A percentile compares a stretch with the other conserved stretches of the same genome.
Evolutionary conservation across 2,113 vertebrate species (phyloP).

Genomic region (Myxocyprinus asiaticus): DNA sequence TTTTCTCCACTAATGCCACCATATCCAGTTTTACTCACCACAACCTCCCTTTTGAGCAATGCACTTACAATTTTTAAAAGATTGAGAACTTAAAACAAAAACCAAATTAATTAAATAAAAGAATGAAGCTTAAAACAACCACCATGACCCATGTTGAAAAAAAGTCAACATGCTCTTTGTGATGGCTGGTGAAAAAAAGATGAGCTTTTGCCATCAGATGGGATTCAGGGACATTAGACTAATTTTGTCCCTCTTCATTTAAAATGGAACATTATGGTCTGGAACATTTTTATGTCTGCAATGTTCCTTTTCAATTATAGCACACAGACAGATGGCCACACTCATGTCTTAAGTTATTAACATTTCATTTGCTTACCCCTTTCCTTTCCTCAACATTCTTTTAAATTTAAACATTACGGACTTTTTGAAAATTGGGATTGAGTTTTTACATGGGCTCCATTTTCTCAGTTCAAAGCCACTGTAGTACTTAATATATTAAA

Average conservation of each 20-base stretch:
- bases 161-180: background rate
- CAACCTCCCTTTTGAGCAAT: too few species aligned
- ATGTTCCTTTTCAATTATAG: conserved; percentile 8
- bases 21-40: too few species aligned
- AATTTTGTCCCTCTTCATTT: background rate
- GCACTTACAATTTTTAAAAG: too few species aligned
- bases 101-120: too few species aligned
- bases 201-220: background rate
- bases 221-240: background rate
- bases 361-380: background rate
- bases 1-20: too few species aligned
- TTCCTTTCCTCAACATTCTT: background rate
- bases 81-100: too few species aligned
- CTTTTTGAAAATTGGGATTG: background rate
- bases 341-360: background rate
- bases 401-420: background rate
- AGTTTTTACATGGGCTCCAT: background rate
- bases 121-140: too few species aligned
- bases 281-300: background rate
- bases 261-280: background rate
- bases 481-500: too few species aligned
- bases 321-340: background rate
- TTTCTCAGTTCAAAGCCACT: background rate
- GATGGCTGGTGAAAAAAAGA: background rate
- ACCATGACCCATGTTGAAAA: too few species aligned